Evolutionary conservation across 2,113 vertebrate species (phyloP), one percentile per base, ranked within the genome.

Genomic region (Zapus hudsonius): DNA sequence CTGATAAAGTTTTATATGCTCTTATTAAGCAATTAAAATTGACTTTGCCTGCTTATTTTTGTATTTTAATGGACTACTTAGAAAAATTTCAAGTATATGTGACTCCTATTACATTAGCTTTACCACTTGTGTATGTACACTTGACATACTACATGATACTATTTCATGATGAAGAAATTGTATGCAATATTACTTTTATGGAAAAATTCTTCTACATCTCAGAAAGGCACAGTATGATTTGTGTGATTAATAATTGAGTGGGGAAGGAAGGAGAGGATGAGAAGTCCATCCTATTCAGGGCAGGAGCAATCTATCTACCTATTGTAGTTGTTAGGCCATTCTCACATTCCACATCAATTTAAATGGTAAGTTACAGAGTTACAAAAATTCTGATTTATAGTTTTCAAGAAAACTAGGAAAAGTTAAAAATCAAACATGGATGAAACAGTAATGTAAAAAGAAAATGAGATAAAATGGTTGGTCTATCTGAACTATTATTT

Each of bases 371-470:
- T 52, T 63, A 74, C 40, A 92, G 69, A 44, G 63, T 73, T 89
- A 73, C 31, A 64, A 86, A 80, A 90, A 72, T 79, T 92, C 59
- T 81, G 23, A 85, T 69, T 87, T 90, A 94, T 2, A 79, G 55
- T 64, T 93, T 89, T 89, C 44, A 89, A 23, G 73, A 90, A 81
- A 95, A 85, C 47, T 66, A 44, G 25, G 27, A n/a, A 90, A 93
- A 85, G 82, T 73, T 91, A 78, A 95, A n/a, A 86, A 78, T 15
- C 36, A 92, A 88, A 79, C 40, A 90, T 44, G 25, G 61, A 90
- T 63, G 38, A 85, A 88, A 17, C 4, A 23, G 67, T 78, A 72
- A 2, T 59, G 3, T 19, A 33, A 16, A 31, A 44, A 78, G 42
- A 29, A 63, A 38, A 38, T 66, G 33, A 84, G 33, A 38, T 52